Conservation (phyloP, 2,888 invertebrate species). For the Sinhomidia bicolor region DNA sequence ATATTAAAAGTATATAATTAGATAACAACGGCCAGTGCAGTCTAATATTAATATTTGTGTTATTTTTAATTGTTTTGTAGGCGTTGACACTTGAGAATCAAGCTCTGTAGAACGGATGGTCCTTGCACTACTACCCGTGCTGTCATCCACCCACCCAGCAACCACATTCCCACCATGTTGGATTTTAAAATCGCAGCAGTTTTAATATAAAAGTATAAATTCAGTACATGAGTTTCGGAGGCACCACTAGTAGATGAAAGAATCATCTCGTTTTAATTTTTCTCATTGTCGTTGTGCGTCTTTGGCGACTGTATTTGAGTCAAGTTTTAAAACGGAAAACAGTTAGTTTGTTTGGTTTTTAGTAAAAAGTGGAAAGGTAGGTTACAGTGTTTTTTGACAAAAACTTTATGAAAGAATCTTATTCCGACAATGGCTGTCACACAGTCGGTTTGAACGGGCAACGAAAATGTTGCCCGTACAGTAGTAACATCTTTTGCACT, state of each 20-base stretch:
- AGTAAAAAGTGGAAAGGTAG: not conserved
- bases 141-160: not conserved
- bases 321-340: too few species aligned
- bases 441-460: slow-evolving; percentile 68
- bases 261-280: not conserved
- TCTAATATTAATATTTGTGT: not conserved
- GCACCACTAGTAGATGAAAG: too few species aligned
- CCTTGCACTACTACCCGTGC: not conserved
- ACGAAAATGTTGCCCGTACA: slow-evolving; percentile 66
- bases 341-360: too few species aligned
- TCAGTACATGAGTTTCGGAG: too few species aligned
- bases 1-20: too few species aligned
- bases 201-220: not conserved
- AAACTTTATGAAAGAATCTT: not conserved
- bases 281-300: too few species aligned
- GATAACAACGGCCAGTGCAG: too few species aligned
- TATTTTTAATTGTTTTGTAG: not conserved
- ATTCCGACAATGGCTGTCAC: slow-evolving; percentile 35
- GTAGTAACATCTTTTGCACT: slow-evolving; percentile 4
- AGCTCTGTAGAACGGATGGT: not conserved
- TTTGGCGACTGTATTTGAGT: too few species aligned
- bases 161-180: not conserved
- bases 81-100: not conserved
- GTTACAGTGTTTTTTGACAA: not conserved
- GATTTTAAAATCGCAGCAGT: not conserved